These are phyloP conservation scores for Porites divaricata DNA, from an alignment of 92 coral and sea anemone species.

Conservation along the genomic window DNA sequence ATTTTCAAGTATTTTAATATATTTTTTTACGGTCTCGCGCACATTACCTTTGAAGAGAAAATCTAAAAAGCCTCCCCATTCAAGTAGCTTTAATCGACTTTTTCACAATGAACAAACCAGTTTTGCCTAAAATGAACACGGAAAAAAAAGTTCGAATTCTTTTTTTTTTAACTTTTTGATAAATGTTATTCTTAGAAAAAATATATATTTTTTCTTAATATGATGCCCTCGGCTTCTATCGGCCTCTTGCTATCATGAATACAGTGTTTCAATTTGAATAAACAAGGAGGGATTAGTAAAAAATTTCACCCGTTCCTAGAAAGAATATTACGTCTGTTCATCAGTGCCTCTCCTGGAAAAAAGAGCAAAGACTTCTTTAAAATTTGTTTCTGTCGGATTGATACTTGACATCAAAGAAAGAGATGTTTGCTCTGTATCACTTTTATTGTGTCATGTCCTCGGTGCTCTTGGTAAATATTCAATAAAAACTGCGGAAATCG, in stretches of 20 bases:
- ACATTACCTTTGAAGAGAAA: background rate
- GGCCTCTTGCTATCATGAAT: too few species aligned
- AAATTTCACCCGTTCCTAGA: background rate
- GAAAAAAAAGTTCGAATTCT: background rate
- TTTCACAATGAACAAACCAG: background rate
- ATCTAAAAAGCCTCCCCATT: background rate
- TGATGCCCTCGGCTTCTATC: too few species aligned
- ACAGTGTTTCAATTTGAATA: too few species aligned
- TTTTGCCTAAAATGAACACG: too few species aligned
- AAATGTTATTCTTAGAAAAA: too few species aligned
- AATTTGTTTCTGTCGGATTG: background rate
- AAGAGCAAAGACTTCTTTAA: background rate
- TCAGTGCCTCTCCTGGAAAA: background rate
- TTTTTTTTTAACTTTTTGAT: too few species aligned
- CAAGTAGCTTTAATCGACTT: background rate
- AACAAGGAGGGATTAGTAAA: too few species aligned
- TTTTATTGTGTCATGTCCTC: slow-evolving; percentile 11
- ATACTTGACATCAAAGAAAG: background rate
- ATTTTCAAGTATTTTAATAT: background rate
- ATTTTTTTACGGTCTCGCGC: too few species aligned
- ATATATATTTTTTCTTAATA: background rate
- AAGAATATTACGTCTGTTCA: background rate
- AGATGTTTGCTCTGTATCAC: slow-evolving; percentile 17
- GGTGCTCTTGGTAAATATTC: slow-evolving; percentile 42
- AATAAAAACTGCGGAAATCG: slow-evolving; percentile 41